Percentiles rank a stretch among this genome's conserved stretches.
Evolutionary conservation across 37 sponge, comb jelly and placozoan species (phyloP).

Genomic region (Axinella damicornis): DNA sequence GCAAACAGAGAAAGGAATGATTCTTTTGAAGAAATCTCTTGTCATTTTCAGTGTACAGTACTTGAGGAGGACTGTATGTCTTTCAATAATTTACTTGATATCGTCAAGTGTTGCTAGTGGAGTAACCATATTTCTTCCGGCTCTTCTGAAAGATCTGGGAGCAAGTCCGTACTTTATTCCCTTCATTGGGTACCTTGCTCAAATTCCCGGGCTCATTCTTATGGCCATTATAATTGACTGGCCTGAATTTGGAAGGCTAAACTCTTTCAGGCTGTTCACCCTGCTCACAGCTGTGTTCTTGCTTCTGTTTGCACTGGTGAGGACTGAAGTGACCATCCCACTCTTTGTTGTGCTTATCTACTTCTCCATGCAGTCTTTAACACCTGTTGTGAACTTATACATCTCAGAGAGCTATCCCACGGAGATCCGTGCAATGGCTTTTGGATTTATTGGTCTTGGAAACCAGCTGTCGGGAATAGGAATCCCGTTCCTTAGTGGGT

Average conservation of each 20-base stretch:
- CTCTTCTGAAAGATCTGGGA: not conserved
- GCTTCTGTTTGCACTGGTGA: constrained; percentile 38
- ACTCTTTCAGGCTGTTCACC: constrained; percentile 38
- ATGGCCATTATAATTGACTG: constrained; percentile 65
- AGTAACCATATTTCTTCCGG: constrained; percentile 34
- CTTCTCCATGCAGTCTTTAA: constrained; percentile 39
- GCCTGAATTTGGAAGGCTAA: constrained; percentile 52
- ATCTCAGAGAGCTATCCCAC: constrained; percentile 66
- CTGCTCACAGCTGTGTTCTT: constrained; percentile 18
- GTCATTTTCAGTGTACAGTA: constrained; percentile 29
- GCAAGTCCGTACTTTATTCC: constrained; percentile 45
- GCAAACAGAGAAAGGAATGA: too few species aligned
- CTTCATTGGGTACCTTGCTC: constrained; percentile 35
- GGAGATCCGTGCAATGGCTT: constrained; percentile 1
- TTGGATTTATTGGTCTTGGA: constrained; percentile 3
- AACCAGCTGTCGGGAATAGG: not conserved
- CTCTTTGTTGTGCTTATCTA: constrained; percentile 40
- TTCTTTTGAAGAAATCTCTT: not conserved
- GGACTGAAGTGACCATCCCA: constrained; percentile 20
- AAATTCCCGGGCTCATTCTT: constrained; percentile 54
- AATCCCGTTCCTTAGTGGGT: constrained; percentile 41
- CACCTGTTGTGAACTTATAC: constrained; percentile 30
- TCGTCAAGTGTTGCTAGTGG: constrained; percentile 1
- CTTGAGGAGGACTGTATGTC: constrained; percentile 20
- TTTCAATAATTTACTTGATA: not conserved